Evolutionary conservation across 1,140 invertebrate species (phyloP), one percentile per base, ranked within the genome.

Genomic region (Rhagoletis pomonella): DNA sequence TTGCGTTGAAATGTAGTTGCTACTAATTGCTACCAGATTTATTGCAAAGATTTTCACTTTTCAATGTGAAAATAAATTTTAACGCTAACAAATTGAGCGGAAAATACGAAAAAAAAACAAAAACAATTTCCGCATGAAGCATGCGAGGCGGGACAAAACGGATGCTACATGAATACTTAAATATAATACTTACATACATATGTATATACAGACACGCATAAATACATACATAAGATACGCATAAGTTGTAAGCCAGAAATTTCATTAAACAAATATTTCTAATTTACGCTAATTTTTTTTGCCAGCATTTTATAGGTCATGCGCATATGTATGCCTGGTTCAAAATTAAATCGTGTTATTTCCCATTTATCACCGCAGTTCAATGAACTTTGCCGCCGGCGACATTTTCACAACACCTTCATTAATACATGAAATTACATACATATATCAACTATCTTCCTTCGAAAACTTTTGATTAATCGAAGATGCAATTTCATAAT

Each of bases 401-500:
- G 39, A 73, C 67, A 47, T 44, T 44, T 73, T 55, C 42, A 42
- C 67, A 29, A 6, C 39, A 39, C 42, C 10, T 14, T 62, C 42
- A 81, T 81, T 81, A 81, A 55, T 81, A 55, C 55, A 19, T n/a
- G 47, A 81, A 81, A 81, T 81, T 81, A 81, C 47, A 81, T 55
- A 81, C 47, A 81, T 55, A 81, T 17, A 10, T 81, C 29, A 29
- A 6, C 47, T 10, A 1, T 29, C 42, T n/a, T 81, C 47, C n/a
- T 81, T 19, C 47, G 39, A 81, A 81, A 55, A 62, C 4, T 81
- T 81, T 81, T 81, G 73, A 81, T 50, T 81, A 81, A 81, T 81
- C 47, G 73, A 81, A 81, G 73, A 81, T 81, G 73, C 44, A 55
- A 81, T 81, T 55, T 81, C 73, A 81, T 81, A 81, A 81, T 81